Evolutionary conservation across 1,140 invertebrate genomes (phyloP).

Genomic region (Delia radicum): DNA sequence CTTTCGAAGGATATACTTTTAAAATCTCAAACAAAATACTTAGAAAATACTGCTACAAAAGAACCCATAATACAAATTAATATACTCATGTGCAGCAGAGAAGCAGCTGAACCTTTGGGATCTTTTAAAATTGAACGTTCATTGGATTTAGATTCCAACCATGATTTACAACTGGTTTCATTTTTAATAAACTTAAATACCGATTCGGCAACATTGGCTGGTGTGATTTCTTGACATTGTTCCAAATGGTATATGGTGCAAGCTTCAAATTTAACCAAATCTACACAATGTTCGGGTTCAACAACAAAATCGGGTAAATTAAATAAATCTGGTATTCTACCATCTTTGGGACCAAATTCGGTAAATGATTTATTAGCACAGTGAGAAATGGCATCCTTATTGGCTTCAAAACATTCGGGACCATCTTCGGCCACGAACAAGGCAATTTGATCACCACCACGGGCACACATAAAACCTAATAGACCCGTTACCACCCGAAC

Average conservation of each 20-base stretch:
- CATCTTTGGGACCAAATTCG: constrained; percentile 25
- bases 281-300: constrained; percentile 49
- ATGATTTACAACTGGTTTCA: constrained; percentile 65
- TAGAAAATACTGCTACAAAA: not conserved
- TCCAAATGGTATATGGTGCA: constrained; percentile 69
- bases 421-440: constrained; percentile 77
- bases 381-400: constrained; percentile 62
- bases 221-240: constrained; percentile 70
- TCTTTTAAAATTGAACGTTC: constrained; percentile 37
- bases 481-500: constrained; percentile 67
- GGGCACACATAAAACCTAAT: constrained; percentile 70
- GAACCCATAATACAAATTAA: not conserved
- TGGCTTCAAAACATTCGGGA: constrained; percentile 68
- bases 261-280: constrained; percentile 62
- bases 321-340: constrained; percentile 36
- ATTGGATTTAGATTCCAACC: constrained; percentile 40
- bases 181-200: constrained; percentile 72
- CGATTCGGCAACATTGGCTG: constrained; percentile 75
- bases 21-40: not conserved
- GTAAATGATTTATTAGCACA: constrained; percentile 67
- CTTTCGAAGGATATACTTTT: too few species aligned
- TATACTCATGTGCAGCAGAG: not conserved
- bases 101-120: not conserved
- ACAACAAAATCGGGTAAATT: constrained; percentile 39
- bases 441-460: constrained; percentile 78